These are phyloP conservation scores for Rana temporaria DNA, from an alignment of 2,113 vertebrate genomes.

Conservation along the genomic window DNA sequence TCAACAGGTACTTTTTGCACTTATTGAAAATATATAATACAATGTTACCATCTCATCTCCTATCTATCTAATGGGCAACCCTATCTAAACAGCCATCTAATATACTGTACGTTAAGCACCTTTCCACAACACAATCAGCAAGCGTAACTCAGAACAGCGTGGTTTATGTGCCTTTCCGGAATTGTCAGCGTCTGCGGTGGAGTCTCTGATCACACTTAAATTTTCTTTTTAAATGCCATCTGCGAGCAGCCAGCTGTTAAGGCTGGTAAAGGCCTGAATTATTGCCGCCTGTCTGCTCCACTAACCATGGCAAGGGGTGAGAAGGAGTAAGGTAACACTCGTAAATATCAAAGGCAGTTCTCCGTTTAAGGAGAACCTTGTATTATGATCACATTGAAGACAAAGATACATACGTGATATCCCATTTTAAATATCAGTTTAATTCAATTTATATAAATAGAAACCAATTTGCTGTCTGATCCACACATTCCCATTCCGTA, in stretches of 20 bases:
- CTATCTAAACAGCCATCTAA: not conserved
- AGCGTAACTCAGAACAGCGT: not conserved
- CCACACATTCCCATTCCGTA: not conserved
- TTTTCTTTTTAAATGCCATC: constrained; percentile 33
- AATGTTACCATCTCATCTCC: too few species aligned
- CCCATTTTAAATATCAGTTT: too few species aligned
- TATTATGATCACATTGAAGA: too few species aligned
- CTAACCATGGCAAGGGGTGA: not conserved
- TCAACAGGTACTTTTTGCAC: too few species aligned
- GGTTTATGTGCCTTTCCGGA: not conserved
- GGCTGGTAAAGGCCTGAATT: constrained; percentile 35
- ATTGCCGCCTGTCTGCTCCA: constrained; percentile 19
- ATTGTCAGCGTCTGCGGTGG: not conserved
- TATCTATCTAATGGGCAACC: not conserved
- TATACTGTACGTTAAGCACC: not conserved
- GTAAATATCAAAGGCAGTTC: too few species aligned
- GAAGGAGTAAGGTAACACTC: too few species aligned
- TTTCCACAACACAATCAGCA: not conserved
- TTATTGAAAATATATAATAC: too few species aligned
- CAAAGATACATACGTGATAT: too few species aligned
- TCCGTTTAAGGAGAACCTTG: too few species aligned
- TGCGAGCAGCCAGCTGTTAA: constrained; percentile 29
- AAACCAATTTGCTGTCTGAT: not conserved
- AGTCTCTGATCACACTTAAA: constrained; percentile 4
- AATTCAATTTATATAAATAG: too few species aligned